Conservation (phyloP, 2,113 vertebrate species). For the Strix uralensis region DNA sequence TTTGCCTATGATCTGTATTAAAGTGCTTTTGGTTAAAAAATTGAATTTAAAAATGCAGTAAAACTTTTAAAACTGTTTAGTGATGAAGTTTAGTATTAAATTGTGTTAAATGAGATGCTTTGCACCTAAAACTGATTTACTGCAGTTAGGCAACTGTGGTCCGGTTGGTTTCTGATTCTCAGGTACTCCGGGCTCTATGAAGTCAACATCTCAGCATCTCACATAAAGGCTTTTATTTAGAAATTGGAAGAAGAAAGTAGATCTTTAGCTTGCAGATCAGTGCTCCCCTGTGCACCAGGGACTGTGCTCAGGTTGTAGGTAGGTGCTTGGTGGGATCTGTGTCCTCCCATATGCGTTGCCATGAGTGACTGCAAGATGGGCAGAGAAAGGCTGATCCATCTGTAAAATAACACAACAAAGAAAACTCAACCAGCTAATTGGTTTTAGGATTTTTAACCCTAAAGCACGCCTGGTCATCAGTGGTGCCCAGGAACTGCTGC, state of each 20-base stretch:
- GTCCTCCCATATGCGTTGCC: fast-evolving
- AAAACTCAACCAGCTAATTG: fast-evolving
- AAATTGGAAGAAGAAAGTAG: neutral
- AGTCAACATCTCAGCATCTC: neutral
- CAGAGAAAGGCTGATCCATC: neutral
- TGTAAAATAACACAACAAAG: neutral
- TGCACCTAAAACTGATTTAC: neutral
- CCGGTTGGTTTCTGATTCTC: neutral
- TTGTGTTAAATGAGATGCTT: neutral
- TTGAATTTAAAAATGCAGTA: neutral
- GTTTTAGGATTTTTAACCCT: neutral
- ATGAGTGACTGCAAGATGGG: neutral
- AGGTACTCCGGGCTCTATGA: neutral
- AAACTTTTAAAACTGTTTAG: neutral
- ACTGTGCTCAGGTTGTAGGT: neutral
- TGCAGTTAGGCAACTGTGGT: neutral
- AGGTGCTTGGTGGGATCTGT: neutral
- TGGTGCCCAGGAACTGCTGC: neutral
- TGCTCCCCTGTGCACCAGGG: neutral
- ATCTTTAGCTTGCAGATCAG: neutral
- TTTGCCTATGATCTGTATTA: neutral
- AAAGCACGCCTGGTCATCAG: fast-evolving
- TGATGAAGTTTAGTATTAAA: neutral
- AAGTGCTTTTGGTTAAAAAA: neutral
- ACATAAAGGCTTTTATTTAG: neutral